Conservation (phyloP, 2,113 vertebrate genomes). For the Spea multiplicata region DNA sequence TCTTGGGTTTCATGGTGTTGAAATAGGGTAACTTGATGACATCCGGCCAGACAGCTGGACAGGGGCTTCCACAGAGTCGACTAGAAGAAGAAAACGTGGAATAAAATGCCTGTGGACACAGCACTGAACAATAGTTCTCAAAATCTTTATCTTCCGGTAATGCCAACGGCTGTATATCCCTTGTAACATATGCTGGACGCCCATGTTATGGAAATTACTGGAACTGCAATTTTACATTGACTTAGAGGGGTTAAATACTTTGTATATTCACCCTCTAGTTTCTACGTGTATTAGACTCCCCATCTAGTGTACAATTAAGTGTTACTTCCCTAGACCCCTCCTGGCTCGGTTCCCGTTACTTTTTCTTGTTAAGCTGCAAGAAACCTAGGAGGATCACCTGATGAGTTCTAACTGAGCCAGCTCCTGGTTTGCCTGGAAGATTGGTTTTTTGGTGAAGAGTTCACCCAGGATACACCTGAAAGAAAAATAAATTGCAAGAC, state of each 20-base stretch:
- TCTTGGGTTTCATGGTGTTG: conserved; percentile 99
- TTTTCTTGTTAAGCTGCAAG: no score
- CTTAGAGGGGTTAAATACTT: no score
- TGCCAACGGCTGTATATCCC: no score
- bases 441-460: conserved; percentile 96
- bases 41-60: conserved; percentile 94
- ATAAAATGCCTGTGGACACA: background rate
- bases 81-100: conserved; percentile 59
- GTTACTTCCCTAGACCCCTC: no score
- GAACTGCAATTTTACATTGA: no score
- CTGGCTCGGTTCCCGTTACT: no score
- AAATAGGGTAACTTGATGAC: conserved; percentile 97
- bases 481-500: conserved; percentile 51
- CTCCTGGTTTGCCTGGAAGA: conserved; percentile 98
- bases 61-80: conserved; percentile 93
- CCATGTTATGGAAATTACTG: no score
- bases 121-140: no score
- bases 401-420: conserved; percentile 95
- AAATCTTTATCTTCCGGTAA: no score
- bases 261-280: no score
- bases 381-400: conserved; percentile 69
- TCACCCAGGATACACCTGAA: conserved; percentile 94
- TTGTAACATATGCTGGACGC: background rate
- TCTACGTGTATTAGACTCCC: no score
- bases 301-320: no score